Evolutionary conservation across 2,888 invertebrate genomes (phyloP).

Genomic region (Escarpia spicata): DNA sequence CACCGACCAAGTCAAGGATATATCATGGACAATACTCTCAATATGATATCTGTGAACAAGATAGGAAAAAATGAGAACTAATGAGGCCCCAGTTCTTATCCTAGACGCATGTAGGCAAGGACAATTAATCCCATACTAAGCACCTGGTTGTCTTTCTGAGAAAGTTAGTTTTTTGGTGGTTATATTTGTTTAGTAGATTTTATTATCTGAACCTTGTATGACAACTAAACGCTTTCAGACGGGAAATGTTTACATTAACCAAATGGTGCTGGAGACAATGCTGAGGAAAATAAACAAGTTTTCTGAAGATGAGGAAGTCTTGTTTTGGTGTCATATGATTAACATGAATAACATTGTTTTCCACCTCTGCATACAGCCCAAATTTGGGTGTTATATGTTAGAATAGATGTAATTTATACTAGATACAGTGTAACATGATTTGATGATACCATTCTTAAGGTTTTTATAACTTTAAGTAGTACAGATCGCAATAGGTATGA

Average conservation of each 20-base stretch:
- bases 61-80: background rate
- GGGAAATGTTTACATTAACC: too few species aligned
- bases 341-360: too few species aligned
- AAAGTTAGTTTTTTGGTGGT: background rate
- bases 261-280: too few species aligned
- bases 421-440: too few species aligned
- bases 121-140: background rate
- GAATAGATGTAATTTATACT: too few species aligned
- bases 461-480: background rate
- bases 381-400: too few species aligned
- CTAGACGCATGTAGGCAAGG: background rate
- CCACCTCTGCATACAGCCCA: too few species aligned
- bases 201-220: too few species aligned
- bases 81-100: background rate
- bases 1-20: background rate
- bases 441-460: background rate
- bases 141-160: background rate
- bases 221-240: too few species aligned
- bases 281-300: too few species aligned
- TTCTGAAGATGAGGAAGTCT: too few species aligned
- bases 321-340: too few species aligned
- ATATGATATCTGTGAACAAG: background rate
- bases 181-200: background rate
- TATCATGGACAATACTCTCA: background rate
- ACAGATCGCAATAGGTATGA: background rate